A percentile compares a stretch with the other conserved stretches of the same genome.
These are phyloP conservation scores for Arvicanthis niloticus DNA, from an alignment of 2,113 vertebrate genomes.

Conservation along the genomic window DNA sequence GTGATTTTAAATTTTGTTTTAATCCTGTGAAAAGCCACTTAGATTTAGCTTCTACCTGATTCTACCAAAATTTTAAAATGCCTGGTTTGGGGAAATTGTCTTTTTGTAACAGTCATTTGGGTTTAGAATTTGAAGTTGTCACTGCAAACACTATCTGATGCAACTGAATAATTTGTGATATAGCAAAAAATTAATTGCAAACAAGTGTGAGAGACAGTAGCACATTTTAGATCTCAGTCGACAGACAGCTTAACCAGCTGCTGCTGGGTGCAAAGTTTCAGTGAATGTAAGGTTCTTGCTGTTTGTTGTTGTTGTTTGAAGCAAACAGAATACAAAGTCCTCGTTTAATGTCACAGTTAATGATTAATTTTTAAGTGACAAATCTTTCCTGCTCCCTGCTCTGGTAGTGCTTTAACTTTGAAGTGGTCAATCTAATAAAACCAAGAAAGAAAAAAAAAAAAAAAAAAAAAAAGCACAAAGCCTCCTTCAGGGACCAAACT, in stretches of 20 bases:
- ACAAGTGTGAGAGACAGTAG: constrained; percentile 42
- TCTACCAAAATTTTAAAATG: not conserved
- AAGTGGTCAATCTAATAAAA: constrained; percentile 61
- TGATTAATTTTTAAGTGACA: constrained; percentile 72
- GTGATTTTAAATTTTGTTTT: not conserved
- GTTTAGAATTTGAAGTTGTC: constrained; percentile 4
- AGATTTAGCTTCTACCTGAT: not conserved
- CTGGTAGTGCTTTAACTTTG: constrained; percentile 32
- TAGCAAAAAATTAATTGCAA: constrained; percentile 51
- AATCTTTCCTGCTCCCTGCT: not conserved
- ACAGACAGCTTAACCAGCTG: not conserved
- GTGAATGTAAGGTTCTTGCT: constrained; percentile 2
- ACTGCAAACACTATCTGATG: constrained; percentile 34
- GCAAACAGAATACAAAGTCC: constrained; percentile 62
- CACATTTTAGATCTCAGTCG: constrained; percentile 47
- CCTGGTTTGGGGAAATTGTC: not conserved
- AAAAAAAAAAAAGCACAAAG: not conserved
- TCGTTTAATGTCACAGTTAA: constrained; percentile 68
- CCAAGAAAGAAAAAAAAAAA: rapidly evolving
- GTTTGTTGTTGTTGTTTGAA: constrained; percentile 43
- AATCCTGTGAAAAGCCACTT: not conserved
- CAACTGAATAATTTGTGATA: not conserved
- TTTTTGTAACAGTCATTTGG: constrained; percentile 3
- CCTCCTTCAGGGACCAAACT: constrained; percentile 48
- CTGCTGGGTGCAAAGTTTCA: constrained; percentile 44